Evolutionary conservation across 2,113 vertebrate genomes (phyloP).

Genomic region (Pipa parva): DNA sequence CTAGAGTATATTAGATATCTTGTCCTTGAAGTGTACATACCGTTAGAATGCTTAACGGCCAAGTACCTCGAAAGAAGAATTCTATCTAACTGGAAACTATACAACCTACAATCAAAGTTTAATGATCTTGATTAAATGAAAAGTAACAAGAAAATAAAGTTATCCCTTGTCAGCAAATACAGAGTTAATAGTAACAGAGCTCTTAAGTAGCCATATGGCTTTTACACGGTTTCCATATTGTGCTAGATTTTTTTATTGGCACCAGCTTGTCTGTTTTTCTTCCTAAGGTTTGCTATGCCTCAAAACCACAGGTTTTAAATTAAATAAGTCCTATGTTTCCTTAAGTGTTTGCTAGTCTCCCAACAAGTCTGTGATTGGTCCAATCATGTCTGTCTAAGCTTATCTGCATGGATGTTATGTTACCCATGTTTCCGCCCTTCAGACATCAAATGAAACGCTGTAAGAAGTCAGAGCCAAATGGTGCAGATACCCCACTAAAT

Average conservation of each 20-base stretch:
- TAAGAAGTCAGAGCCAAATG: not conserved
- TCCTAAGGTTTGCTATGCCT: slow-evolving; percentile 21
- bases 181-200: slow-evolving; percentile 28
- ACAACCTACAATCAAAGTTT: no score
- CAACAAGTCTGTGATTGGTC: slow-evolving; percentile 10
- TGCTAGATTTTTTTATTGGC: slow-evolving; percentile 40
- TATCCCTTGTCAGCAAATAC: not conserved
- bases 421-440: not conserved
- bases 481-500: not conserved
- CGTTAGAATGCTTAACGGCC: no score
- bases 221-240: slow-evolving; percentile 41
- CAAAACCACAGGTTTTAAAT: slow-evolving; percentile 37
- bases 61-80: no score
- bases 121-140: not conserved
- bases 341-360: slow-evolving; percentile 27
- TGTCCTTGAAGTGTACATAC: no score
- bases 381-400: not conserved
- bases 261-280: slow-evolving; percentile 38
- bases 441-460: not conserved
- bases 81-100: no score
- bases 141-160: not conserved
- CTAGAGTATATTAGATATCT: no score
- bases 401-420: not conserved
- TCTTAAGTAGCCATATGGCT: slow-evolving; percentile 41
- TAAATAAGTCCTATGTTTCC: slow-evolving; percentile 17